Conservation (phyloP, 2,888 invertebrate genomes). For the Myopa testacea region DNA sequence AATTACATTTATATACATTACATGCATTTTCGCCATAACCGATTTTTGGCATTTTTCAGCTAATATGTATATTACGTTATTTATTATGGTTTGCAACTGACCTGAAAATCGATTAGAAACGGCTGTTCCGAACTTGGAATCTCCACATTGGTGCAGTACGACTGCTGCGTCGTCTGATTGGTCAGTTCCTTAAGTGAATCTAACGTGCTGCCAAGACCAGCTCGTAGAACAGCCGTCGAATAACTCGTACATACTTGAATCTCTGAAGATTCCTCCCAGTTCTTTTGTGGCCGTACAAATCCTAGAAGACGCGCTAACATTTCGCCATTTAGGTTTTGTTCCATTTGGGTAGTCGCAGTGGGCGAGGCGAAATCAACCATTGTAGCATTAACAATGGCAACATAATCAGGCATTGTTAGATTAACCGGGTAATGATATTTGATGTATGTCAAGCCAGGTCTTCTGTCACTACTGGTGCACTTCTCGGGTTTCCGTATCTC, state of each 20-base stretch:
- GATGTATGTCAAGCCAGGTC: constrained; percentile 90
- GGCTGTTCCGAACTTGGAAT: constrained; percentile 77
- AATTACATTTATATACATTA: background rate
- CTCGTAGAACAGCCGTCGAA: constrained; percentile 76
- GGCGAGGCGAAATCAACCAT: constrained; percentile 83
- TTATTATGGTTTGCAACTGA: constrained; percentile 57
- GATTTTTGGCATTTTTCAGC: too few relatives aligned
- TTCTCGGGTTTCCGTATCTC: constrained; percentile 80
- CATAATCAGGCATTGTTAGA: constrained; percentile 88
- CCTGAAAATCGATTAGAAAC: constrained; percentile 77
- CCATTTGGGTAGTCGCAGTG: constrained; percentile 76
- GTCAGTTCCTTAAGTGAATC: constrained; percentile 71
- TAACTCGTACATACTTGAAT: constrained; percentile 84
- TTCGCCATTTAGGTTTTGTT: constrained; percentile 78
- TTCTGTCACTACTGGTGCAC: constrained; percentile 81
- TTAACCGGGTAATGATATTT: constrained; percentile 90
- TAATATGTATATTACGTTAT: background rate
- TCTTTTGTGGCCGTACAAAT: constrained; percentile 82
- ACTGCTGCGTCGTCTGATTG: constrained; percentile 77
- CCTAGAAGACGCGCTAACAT: constrained; percentile 83
- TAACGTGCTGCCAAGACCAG: constrained; percentile 68
- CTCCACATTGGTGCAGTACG: constrained; percentile 76
- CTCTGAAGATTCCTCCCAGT: constrained; percentile 81
- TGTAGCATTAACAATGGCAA: constrained; percentile 87
- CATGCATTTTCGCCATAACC: too few relatives aligned